phyloP scores from a whole-genome alignment of 2,797 vertebrate species.

The Luscinia megarhynchos region DNA sequence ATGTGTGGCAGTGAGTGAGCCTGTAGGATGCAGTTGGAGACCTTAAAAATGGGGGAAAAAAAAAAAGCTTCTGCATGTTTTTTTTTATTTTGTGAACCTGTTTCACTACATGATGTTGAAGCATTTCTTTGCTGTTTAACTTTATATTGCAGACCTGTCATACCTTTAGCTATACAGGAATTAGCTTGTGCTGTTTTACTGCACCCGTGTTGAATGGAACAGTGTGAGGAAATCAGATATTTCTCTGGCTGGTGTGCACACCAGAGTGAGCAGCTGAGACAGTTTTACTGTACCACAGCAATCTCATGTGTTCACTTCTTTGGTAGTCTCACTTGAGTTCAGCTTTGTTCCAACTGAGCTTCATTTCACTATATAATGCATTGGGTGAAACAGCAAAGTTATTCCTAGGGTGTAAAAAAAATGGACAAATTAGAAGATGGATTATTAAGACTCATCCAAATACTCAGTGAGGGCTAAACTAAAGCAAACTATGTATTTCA shows the following conservation, averaged over 20 bases:
- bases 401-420: conserved; percentile 58
- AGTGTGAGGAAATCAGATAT: conserved; percentile 63
- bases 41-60: not conserved
- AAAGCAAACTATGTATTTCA: conserved; percentile 65
- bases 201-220: conserved; percentile 72
- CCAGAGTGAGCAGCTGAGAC: conserved; percentile 59
- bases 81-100: conserved; percentile 73
- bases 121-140: conserved; percentile 76
- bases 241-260: conserved; percentile 59
- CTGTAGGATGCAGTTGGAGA: conserved; percentile 48
- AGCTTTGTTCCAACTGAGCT: conserved; percentile 63
- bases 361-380: conserved; percentile 38
- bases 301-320: conserved; percentile 58
- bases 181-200: conserved; percentile 70
- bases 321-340: conserved; percentile 63
- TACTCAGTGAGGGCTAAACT: conserved; percentile 67
- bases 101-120: conserved; percentile 77
- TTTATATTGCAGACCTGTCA: conserved; percentile 72
- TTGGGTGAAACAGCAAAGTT: conserved; percentile 72
- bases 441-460: conserved; percentile 50
- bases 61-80: conserved; percentile 74
- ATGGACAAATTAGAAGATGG: conserved; percentile 40
- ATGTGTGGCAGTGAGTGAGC: conserved; percentile 83
- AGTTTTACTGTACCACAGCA: conserved; percentile 59
- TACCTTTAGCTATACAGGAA: conserved; percentile 69